Percentiles rank a stretch among this genome's conserved stretches.
phyloP scores from a whole-genome alignment of 2,888 invertebrate genomes.

The Seladonia tumulorum region DNA sequence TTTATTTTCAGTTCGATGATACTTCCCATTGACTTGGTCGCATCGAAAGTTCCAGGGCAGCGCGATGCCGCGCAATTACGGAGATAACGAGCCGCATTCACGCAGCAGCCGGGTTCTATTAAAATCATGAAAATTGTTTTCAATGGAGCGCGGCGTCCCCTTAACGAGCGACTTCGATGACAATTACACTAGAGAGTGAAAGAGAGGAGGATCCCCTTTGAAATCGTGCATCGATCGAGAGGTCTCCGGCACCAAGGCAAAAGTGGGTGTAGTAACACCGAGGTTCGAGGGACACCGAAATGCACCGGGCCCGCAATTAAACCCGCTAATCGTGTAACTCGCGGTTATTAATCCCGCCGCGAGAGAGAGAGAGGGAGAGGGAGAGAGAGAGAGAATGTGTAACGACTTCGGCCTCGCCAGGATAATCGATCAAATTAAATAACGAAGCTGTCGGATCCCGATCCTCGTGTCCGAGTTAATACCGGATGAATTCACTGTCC shows the following conservation, averaged over 20 bases:
- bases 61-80: constrained; percentile 27
- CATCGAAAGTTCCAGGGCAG: constrained; percentile 24
- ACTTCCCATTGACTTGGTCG: not conserved
- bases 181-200: constrained; percentile 17
- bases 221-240: constrained; percentile 8
- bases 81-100: constrained; percentile 51
- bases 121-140: constrained; percentile 37
- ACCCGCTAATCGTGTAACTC: constrained; percentile 52
- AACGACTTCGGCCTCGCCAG: constrained; percentile 1
- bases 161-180: constrained; percentile 32
- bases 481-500: not conserved
- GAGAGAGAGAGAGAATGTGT: not conserved
- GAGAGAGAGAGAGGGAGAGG: not conserved
- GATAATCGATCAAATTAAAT: constrained; percentile 49
- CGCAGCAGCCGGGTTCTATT: constrained; percentile 16
- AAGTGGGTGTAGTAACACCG: not conserved
- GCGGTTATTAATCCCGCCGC: constrained; percentile 54
- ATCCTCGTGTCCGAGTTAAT: not conserved
- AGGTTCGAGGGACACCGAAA: not conserved
- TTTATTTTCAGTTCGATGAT: not conserved
- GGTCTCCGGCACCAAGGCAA: not conserved
- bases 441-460: not conserved
- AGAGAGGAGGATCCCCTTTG: not conserved
- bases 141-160: constrained; percentile 31
- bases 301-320: constrained; percentile 34